These are phyloP conservation scores for Rotaria socialis DNA, from an alignment of 2,888 invertebrate genomes.

Conservation along the genomic window DNA sequence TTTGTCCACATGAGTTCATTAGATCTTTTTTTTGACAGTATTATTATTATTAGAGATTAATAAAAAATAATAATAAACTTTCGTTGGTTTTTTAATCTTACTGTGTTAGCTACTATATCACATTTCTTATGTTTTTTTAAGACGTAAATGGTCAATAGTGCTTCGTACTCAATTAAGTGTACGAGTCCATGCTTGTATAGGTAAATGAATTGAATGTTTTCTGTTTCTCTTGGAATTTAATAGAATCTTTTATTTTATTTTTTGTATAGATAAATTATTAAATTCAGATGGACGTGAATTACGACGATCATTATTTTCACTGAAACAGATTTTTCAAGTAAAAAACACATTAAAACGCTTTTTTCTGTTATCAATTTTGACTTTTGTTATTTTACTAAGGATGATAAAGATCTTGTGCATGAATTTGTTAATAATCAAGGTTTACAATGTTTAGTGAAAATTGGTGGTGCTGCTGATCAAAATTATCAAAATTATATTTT, in stretches of 20 bases:
- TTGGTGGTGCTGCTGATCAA: conserved; percentile 84
- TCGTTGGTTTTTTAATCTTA: background rate
- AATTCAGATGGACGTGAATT: conserved; percentile 89
- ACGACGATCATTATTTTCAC: conserved; percentile 88
- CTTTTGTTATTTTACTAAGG: conserved; percentile 62
- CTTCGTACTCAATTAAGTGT: conserved; percentile 92
- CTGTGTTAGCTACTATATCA: background rate
- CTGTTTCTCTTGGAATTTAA: no score
- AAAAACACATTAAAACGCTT: conserved; percentile 45
- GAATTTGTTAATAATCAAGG: conserved; percentile 98
- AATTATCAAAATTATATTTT: conserved; percentile 98
- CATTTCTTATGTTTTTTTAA: conserved; percentile 62
- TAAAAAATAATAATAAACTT: background rate
- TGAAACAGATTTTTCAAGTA: conserved; percentile 90
- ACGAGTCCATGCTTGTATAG: conserved; percentile 92
- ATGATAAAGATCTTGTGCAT: conserved; percentile 97
- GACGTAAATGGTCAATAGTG: conserved; percentile 92
- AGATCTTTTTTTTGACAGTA: background rate
- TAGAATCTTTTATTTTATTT: conserved; percentile 48
- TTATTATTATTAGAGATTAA: background rate
- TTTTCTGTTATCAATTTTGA: background rate
- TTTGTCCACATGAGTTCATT: conserved; percentile 7
- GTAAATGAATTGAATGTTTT: conserved; percentile 65
- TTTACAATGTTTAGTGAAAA: conserved; percentile 90
- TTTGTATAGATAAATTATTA: conserved; percentile 75